Conservation (phyloP, 2,888 invertebrate genomes). For the Caenorhabditis becei region DNA sequence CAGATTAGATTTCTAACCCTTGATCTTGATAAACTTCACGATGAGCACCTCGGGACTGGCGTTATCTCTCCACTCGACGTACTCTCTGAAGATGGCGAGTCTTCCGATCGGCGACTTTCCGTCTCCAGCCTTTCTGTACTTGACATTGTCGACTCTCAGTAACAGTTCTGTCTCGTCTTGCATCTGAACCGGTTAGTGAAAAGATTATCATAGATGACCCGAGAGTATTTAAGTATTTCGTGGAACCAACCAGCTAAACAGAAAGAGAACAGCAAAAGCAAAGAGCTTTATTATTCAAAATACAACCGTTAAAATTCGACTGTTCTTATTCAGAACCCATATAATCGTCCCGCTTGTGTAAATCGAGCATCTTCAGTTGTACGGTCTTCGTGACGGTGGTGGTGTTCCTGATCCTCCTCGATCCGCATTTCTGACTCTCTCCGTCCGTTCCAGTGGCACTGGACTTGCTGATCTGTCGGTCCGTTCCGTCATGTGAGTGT, state of each 20-base stretch:
- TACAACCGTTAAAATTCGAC: too few species aligned
- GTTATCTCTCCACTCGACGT: slow-evolving; percentile 77
- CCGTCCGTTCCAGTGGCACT: slow-evolving; percentile 12
- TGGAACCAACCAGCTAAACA: too few species aligned
- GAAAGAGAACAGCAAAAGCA: too few species aligned
- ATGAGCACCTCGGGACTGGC: slow-evolving; percentile 66
- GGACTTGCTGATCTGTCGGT: slow-evolving; percentile 12
- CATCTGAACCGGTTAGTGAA: slow-evolving; percentile 37
- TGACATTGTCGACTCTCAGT: slow-evolving; percentile 74
- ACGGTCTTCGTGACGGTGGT: slow-evolving; percentile 29
- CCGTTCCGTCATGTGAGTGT: slow-evolving; percentile 25
- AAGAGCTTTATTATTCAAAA: too few species aligned
- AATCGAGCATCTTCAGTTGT: slow-evolving; percentile 10
- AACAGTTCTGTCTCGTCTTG: slow-evolving; percentile 59
- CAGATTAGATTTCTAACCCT: too few species aligned
- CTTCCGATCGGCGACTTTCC: slow-evolving; percentile 78
- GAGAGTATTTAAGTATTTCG: too few species aligned
- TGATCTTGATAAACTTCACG: slow-evolving; percentile 74
- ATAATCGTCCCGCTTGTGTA: neutral
- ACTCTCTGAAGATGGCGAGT: slow-evolving; percentile 72
- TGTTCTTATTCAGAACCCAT: too few species aligned
- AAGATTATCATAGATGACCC: too few species aligned
- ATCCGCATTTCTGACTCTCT: slow-evolving; percentile 34
- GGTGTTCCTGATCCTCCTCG: slow-evolving; percentile 53
- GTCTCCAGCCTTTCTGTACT: slow-evolving; percentile 75